These are phyloP conservation scores for Noctua janthina DNA, from an alignment of 2,888 invertebrate species.

Conservation along the genomic window DNA sequence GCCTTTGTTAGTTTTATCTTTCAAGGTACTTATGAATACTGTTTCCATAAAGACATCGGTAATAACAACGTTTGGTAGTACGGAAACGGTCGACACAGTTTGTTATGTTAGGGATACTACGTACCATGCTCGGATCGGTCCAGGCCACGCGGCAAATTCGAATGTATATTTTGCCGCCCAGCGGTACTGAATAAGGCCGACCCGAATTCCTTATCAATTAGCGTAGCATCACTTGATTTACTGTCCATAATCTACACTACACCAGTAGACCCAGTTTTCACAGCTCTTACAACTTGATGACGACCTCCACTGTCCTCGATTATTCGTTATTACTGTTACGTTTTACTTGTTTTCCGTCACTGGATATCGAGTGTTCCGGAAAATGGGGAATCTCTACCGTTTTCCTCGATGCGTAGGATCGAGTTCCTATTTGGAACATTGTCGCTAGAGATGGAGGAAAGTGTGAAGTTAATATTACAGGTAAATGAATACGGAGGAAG, in stretches of 20 bases:
- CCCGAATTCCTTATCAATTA: no score
- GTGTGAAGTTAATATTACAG: not conserved
- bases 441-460: not conserved
- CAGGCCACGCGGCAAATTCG: not conserved
- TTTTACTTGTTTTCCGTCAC: slow-evolving; percentile 57
- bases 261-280: slow-evolving; percentile 39
- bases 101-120: not conserved
- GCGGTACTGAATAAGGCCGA: not conserved
- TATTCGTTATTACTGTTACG: slow-evolving; percentile 65
- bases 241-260: slow-evolving; percentile 28
- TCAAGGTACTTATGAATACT: not conserved
- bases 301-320: slow-evolving; percentile 64
- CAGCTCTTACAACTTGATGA: slow-evolving; percentile 66
- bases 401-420: slow-evolving; percentile 33
- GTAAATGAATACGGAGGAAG: not conserved
- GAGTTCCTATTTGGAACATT: slow-evolving; percentile 13
- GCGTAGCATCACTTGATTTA: slow-evolving; percentile 1
- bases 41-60: not conserved
- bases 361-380: slow-evolving; percentile 25
- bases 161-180: not conserved
- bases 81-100: not conserved
- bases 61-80: not conserved
- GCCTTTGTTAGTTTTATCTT: no score
- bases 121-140: not conserved
- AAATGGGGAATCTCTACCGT: slow-evolving; percentile 19